Evolutionary conservation across 1,140 invertebrate genomes (phyloP).

Genomic region (Oncopeltus fasciatus): DNA sequence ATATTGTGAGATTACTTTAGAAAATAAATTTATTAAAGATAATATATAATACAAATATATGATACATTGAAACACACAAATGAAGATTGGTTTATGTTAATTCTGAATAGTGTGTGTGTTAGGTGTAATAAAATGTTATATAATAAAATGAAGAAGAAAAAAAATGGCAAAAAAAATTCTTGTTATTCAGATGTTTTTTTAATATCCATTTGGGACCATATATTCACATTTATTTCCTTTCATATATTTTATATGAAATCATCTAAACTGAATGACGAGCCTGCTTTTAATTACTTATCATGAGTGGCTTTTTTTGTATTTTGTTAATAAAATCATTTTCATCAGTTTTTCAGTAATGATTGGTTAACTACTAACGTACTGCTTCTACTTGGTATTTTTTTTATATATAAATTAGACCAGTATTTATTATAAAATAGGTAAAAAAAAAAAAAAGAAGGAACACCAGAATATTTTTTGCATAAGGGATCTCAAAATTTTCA

Average conservation of each 20-base stretch:
- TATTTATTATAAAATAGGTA: too few species aligned
- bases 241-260: neutral
- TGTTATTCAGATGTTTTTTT: conserved; percentile 3
- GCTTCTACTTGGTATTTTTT: neutral
- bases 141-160: neutral
- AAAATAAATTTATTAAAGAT: neutral
- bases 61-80: conserved; percentile 3
- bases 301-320: neutral
- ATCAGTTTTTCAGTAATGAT: neutral
- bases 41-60: neutral
- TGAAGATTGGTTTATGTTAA: neutral
- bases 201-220: conserved; percentile 1
- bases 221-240: neutral
- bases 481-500: too few species aligned
- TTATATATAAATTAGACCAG: too few species aligned
- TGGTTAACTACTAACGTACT: neutral
- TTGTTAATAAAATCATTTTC: neutral
- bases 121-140: conserved; percentile 7
- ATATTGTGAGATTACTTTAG: conserved; percentile 13
- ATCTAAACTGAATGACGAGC: neutral
- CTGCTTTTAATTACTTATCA: neutral
- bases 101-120: conserved; percentile 1
- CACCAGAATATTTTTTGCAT: too few species aligned
- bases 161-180: too few species aligned
- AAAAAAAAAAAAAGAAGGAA: too few species aligned